These are phyloP conservation scores for Drosophila pseudoananassae DNA, from an alignment of 1,140 invertebrate species.

Conservation along the genomic window DNA sequence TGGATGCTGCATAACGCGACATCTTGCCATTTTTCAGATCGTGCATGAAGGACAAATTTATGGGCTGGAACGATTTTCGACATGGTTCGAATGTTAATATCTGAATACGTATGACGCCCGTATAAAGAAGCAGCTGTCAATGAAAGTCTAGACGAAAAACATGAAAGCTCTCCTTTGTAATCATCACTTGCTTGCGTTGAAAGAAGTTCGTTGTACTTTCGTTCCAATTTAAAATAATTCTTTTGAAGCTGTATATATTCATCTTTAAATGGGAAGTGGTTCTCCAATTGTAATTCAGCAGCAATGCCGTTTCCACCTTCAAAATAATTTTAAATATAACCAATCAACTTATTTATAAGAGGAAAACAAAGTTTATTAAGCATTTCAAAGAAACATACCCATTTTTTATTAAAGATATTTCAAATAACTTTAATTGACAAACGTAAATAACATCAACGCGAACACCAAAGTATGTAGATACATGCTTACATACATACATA, in stretches of 20 bases:
- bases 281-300: constrained; percentile 87
- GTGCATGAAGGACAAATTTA: constrained; percentile 94
- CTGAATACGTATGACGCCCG: constrained; percentile 91
- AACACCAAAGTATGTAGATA: no score
- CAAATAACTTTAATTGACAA: no score
- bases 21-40: constrained; percentile 93
- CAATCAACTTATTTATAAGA: neutral
- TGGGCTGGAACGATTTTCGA: constrained; percentile 91
- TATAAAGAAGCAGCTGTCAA: constrained; percentile 92
- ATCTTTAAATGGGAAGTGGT: constrained; percentile 93
- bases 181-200: constrained; percentile 85
- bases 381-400: no score
- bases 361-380: no score
- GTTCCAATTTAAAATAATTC: constrained; percentile 92
- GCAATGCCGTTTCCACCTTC: constrained; percentile 45
- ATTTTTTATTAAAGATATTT: no score
- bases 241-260: constrained; percentile 96
- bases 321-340: constrained; percentile 12
- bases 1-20: constrained; percentile 87
- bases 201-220: constrained; percentile 91
- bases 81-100: constrained; percentile 89
- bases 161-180: constrained; percentile 85
- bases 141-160: constrained; percentile 92
- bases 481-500: no score
- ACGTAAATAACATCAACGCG: no score